Evolutionary conservation across 1,140 invertebrate species (phyloP), one percentile per base, ranked within the genome.

Genomic region (Euwallacea fornicatus): DNA sequence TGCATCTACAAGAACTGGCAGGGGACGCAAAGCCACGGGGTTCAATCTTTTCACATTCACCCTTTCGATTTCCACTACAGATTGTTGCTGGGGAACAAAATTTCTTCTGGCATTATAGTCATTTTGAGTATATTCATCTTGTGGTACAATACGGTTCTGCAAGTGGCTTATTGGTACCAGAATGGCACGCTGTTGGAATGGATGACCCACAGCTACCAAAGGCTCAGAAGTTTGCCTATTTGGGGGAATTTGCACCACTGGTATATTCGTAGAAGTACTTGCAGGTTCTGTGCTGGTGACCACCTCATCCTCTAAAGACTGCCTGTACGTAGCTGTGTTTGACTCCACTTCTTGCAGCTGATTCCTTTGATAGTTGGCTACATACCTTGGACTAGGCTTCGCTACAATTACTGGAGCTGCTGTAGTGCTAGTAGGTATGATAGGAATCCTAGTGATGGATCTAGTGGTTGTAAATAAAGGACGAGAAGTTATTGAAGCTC

Each of bases 391-490:
- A 82, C 82, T 78, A 64, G 80, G 70, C 72, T 77, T 76, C 21
- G n/a, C 15, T 71, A 74, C 44, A 81, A 82, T 44, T 43, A 84
- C 79, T 62, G 74, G 73, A 33, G 46, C 11, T 33, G 80, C 7
- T 41, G 75, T 71, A n/a, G 74, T 75, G 21, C 21, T 33, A 66
- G 67, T 75, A 13, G 69, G 71, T 61, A 83, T 62, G 6, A 71
- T 42, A 7, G 41, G 61, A 58, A 58, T 10, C 21, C 13, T 42
- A 43, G 42, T 7, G 42, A 82, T 76, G 0, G 84, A 79, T 16
- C 83, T 80, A 7, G 85, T 85, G 0, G 88, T 90, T 2, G 88
- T 91, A 73, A 90, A 90, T 10, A 90, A 79, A 11, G 88, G 88
- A 53, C 88, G 78, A 10, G 87, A 83, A 43, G 88, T 87, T 53